A percentile compares a stretch with the other conserved stretches of the same genome.
phyloP scores from a whole-genome alignment of 2,888 invertebrate species.

The Leucania comma region DNA sequence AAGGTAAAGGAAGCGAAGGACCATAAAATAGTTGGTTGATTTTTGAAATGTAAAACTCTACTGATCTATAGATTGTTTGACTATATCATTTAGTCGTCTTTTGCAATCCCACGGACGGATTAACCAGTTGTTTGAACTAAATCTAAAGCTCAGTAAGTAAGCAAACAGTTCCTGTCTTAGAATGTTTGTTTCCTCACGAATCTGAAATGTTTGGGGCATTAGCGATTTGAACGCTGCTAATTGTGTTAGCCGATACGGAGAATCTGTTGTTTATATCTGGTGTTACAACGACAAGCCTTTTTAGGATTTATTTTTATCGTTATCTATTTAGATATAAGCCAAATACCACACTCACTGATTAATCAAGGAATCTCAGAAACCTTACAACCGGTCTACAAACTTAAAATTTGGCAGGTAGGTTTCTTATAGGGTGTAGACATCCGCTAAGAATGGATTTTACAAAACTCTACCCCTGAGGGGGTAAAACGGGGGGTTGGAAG shows the following conservation, averaged over 20 bases:
- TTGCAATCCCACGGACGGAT: conserved; percentile 1
- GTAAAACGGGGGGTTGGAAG: too few relatives aligned
- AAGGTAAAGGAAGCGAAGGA: too few relatives aligned
- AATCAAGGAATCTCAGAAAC: too few relatives aligned
- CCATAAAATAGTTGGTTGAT: too few relatives aligned
- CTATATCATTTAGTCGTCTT: conserved; percentile 14
- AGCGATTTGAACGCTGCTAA: conserved; percentile 17
- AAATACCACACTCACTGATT: too few relatives aligned
- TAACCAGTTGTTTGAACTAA: conserved; percentile 38
- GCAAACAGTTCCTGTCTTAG: conserved; percentile 25
- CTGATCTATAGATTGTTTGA: not conserved
- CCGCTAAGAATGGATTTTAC: too few relatives aligned
- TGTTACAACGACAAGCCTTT: not conserved
- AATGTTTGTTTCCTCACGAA: conserved; percentile 33
- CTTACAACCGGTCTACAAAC: too few relatives aligned
- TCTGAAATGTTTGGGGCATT: conserved; percentile 44
- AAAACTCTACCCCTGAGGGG: too few relatives aligned
- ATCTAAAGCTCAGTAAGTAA: conserved; percentile 23
- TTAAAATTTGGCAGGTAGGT: too few relatives aligned
- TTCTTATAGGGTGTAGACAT: too few relatives aligned
- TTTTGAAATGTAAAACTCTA: not conserved
- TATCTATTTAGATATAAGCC: too few relatives aligned
- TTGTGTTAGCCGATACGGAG: conserved; percentile 2
- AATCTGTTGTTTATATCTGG: not conserved
- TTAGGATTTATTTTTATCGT: not conserved